Evolutionary conservation across 2,797 vertebrate genomes (phyloP).

Genomic region (Lithobates sylvaticus): DNA sequence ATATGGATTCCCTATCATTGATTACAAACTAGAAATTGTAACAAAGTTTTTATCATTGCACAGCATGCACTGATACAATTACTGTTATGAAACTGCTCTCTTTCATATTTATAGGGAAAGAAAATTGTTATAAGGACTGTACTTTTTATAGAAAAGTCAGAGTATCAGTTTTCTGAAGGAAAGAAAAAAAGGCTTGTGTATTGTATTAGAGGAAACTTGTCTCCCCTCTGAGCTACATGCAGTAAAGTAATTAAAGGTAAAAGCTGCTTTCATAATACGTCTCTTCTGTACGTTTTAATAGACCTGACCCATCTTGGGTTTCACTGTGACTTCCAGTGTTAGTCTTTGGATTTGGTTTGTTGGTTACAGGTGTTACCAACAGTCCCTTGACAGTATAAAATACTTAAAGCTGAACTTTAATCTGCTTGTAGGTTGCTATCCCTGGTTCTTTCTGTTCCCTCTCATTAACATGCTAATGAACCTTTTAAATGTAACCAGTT

Average conservation of each 20-base stretch:
- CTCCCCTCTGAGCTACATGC: background rate
- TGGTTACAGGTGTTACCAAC: background rate
- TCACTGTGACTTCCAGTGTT: background rate
- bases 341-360: background rate
- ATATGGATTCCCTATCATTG: no score
- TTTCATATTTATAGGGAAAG: no score
- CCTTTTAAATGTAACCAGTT: no score
- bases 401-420: no score
- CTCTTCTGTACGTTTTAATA: background rate
- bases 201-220: slow-evolving; percentile 11
- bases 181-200: background rate
- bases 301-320: background rate
- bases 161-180: background rate
- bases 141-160: background rate
- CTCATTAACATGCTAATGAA: no score
- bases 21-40: no score
- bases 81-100: no score
- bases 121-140: no score
- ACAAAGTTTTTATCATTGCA: no score
- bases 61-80: no score
- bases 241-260: slow-evolving; percentile 24
- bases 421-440: no score
- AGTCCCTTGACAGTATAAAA: background rate
- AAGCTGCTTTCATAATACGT: background rate
- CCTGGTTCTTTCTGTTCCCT: no score